These are phyloP conservation scores for Hoplodrina ambigua DNA, from an alignment of 2,888 invertebrate species.

Conservation along the genomic window DNA sequence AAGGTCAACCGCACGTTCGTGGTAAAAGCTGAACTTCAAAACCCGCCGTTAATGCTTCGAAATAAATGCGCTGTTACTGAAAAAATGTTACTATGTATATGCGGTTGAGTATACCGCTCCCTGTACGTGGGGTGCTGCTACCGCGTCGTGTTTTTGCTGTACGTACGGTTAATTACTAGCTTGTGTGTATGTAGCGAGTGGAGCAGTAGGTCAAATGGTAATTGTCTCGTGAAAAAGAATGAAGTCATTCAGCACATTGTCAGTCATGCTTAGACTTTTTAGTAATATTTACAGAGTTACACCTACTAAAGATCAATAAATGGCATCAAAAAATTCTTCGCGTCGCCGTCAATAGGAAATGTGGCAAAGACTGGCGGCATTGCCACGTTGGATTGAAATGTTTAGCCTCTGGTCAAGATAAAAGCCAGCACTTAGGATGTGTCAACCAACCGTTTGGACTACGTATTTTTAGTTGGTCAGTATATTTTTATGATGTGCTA, in stretches of 20 bases:
- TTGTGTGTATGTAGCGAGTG: not conserved
- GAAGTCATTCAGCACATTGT: not conserved
- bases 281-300: no score
- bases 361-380: no score
- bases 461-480: no score
- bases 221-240: not conserved
- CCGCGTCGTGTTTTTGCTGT: conserved; percentile 10
- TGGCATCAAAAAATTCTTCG: no score
- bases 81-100: not conserved
- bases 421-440: no score
- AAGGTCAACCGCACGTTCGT: not conserved
- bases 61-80: not conserved
- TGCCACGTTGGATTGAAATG: no score
- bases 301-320: no score
- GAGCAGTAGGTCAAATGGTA: conserved; percentile 4
- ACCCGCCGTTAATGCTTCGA: not conserved
- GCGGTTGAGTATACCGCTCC: not conserved
- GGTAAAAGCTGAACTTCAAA: not conserved
- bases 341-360: no score
- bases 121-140: not conserved
- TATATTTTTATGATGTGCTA: no score
- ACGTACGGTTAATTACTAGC: conserved; percentile 20
- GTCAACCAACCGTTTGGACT: no score
- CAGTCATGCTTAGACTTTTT: not conserved
- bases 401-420: no score